phyloP scores from a whole-genome alignment of 2,888 invertebrate species.

The Sympetrum striolatum region DNA sequence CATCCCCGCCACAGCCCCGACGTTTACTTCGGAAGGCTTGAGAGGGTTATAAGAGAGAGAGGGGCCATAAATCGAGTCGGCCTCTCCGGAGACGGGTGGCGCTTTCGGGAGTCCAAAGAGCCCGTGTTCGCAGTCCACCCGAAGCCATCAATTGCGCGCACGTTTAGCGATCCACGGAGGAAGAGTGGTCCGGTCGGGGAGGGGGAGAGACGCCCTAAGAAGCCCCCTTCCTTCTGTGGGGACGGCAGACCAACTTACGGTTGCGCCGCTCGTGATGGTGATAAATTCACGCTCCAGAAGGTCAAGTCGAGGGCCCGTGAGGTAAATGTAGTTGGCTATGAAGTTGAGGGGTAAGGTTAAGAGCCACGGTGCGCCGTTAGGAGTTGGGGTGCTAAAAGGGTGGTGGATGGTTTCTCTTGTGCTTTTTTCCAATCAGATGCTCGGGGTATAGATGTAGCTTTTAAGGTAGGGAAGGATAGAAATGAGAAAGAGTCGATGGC shows the following conservation, averaged over 20 bases:
- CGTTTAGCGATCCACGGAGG: not conserved
- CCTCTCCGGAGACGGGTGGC: not conserved
- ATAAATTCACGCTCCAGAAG: conserved; percentile 27
- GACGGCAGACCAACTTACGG: not conserved
- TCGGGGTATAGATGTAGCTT: not conserved
- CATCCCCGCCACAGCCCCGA: not conserved
- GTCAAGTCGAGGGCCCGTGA: not conserved
- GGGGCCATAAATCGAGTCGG: not conserved
- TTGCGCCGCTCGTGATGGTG: conserved; percentile 16
- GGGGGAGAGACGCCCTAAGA: not conserved
- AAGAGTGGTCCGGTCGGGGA: not conserved
- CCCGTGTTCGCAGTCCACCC: conserved; percentile 24
- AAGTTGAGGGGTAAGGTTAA: not conserved
- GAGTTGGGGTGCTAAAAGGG: not conserved
- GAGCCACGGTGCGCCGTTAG: not conserved
- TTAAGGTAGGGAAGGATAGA: not conserved
- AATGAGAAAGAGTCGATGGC: not conserved
- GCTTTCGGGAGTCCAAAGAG: conserved; percentile 29
- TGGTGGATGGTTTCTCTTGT: not conserved
- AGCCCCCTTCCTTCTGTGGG: not conserved
- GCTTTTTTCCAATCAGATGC: not conserved
- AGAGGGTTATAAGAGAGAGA: not conserved
- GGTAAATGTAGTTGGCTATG: not conserved
- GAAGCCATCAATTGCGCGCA: conserved; percentile 12
- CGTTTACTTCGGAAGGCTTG: not conserved